phyloP scores from a whole-genome alignment of 2,113 vertebrate genomes.

The Nettapus auritus region DNA sequence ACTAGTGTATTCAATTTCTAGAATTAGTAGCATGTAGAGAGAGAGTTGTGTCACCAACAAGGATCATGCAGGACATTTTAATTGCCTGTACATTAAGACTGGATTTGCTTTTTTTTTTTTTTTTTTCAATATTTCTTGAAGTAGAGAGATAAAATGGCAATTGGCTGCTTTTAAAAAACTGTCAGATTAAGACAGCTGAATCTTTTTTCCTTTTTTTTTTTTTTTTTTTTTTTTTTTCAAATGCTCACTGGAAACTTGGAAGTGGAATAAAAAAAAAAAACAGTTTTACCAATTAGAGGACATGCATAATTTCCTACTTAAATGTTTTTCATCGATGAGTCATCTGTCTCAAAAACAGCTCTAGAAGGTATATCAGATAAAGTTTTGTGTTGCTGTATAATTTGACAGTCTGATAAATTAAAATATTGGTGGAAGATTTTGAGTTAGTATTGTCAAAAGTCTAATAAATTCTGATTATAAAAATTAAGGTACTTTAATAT shows the following conservation, averaged over 20 bases:
- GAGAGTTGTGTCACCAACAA: not conserved
- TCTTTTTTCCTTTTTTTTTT: not conserved
- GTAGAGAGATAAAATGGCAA: not conserved
- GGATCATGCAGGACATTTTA: not conserved
- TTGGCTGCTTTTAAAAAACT: not conserved
- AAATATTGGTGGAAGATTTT: slow-evolving; percentile 12
- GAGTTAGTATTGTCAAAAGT: slow-evolving; percentile 42
- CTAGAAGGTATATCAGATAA: not conserved
- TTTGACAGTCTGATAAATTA: not conserved
- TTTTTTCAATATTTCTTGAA: not conserved
- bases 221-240: not conserved
- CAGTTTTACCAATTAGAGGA: not conserved
- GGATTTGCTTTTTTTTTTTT: too few species aligned
- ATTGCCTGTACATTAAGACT: not conserved
- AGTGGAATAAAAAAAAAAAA: not conserved
- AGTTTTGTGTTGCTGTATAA: not conserved
- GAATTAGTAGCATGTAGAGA: not conserved
- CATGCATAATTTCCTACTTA: not conserved
- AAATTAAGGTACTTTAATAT: not conserved
- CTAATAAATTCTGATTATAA: slow-evolving; percentile 43
- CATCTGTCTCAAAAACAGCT: not conserved
- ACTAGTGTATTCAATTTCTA: not conserved
- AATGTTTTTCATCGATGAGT: not conserved
- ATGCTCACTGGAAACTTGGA: not conserved
- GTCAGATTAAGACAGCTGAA: not conserved